Conservation (phyloP, 2,888 invertebrate species). For the Seira sanloemensis region DNA sequence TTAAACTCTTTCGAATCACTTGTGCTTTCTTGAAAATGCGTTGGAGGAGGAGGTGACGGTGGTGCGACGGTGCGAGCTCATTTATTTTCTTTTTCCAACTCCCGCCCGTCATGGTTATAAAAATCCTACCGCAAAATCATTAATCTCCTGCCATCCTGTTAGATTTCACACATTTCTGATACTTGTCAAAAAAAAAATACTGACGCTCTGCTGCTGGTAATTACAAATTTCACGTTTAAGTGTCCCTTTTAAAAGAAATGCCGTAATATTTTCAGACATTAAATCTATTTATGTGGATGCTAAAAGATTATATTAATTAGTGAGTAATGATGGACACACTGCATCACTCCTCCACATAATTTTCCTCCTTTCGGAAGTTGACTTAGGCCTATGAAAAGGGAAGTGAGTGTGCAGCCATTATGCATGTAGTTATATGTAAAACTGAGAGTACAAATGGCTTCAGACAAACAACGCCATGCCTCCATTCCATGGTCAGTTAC, state of each 20-base stretch:
- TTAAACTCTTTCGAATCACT: not conserved
- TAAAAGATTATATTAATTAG: not conserved
- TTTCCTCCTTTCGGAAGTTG: not conserved
- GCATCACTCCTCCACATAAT: not conserved
- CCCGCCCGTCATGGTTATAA: not conserved
- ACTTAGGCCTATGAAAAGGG: not conserved
- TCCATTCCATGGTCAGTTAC: conserved; percentile 34
- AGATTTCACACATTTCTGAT: not conserved
- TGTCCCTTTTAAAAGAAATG: too few relatives aligned
- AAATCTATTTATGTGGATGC: not conserved
- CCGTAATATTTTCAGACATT: too few relatives aligned
- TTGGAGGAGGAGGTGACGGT: not conserved
- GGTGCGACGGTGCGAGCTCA: not conserved
- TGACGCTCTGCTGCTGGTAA: too few relatives aligned
- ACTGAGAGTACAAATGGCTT: too few relatives aligned
- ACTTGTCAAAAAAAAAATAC: too few relatives aligned
- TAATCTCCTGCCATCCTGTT: not conserved
- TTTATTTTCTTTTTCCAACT: not conserved
- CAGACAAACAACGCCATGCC: too few relatives aligned
- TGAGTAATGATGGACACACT: not conserved
- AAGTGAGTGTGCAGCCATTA: not conserved
- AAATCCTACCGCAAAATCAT: not conserved
- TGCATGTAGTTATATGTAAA: not conserved
- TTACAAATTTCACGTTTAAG: too few relatives aligned
- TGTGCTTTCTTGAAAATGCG: not conserved